phyloP scores from a whole-genome alignment of 2,888 invertebrate genomes.

The Eupithecia subumbrata region DNA sequence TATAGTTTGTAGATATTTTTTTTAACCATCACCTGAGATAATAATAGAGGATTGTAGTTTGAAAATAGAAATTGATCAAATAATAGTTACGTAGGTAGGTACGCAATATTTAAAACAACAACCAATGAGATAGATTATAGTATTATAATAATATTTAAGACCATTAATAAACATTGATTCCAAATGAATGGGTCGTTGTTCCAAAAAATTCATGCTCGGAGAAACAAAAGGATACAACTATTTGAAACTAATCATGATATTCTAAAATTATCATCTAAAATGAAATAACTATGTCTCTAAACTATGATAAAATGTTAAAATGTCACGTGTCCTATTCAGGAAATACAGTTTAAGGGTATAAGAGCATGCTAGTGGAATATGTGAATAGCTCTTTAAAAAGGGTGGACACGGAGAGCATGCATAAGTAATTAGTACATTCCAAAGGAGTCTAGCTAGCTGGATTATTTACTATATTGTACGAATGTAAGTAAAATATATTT shows the following conservation, averaged over 20 bases:
- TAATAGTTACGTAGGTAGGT: not conserved
- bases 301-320: conserved; percentile 40
- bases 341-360: conserved; percentile 29
- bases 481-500: conserved; percentile 81
- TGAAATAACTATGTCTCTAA: conserved; percentile 51
- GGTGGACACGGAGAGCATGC: conserved; percentile 77
- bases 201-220: conserved; percentile 58
- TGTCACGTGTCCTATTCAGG: conserved; percentile 45
- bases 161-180: not conserved
- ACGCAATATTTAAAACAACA: conserved; percentile 6
- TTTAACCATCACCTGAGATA: conserved; percentile 59
- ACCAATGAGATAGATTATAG: not conserved
- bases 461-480: conserved; percentile 72
- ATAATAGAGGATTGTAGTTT: not conserved
- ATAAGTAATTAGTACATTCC: conserved; percentile 79
- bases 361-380: conserved; percentile 71
- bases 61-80: not conserved
- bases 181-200: not conserved
- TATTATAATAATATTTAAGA: not conserved
- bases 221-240: conserved; percentile 49
- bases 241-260: conserved; percentile 38
- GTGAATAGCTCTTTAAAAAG: conserved; percentile 62
- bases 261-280: conserved; percentile 57
- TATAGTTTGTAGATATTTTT: not conserved
- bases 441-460: conserved; percentile 75